These are phyloP conservation scores for Cavia porcellus DNA, from an alignment of 2,113 vertebrate species.

Conservation along the genomic window DNA sequence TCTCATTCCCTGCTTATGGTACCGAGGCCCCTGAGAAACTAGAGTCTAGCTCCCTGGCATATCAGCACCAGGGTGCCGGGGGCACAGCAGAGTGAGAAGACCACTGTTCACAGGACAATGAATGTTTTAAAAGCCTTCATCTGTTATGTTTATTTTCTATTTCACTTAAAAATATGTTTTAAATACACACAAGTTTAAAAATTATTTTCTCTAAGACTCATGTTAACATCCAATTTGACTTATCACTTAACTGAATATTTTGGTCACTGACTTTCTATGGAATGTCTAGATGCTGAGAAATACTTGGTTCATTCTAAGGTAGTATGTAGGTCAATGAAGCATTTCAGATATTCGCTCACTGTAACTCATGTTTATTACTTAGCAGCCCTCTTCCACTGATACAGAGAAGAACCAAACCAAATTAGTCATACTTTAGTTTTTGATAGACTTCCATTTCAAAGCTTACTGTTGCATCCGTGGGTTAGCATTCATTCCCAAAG, in stretches of 20 bases:
- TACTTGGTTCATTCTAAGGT: background rate
- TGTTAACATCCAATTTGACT: background rate
- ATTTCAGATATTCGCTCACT: background rate
- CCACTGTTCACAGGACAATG: background rate
- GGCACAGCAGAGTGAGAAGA: background rate
- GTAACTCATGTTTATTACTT: background rate
- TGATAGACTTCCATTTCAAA: background rate
- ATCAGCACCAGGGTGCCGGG: too few relatives aligned
- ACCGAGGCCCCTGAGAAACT: background rate
- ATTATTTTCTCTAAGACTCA: background rate
- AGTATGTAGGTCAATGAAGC: background rate
- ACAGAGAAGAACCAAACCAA: background rate
- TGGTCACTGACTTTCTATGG: background rate
- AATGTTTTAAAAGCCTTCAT: background rate
- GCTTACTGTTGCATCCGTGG: accelerated
- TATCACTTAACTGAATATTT: background rate
- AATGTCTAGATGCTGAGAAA: background rate
- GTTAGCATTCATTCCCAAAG: too few relatives aligned
- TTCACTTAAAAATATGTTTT: background rate
- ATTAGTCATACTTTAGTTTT: background rate
- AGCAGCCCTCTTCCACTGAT: background rate
- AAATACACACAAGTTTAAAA: background rate
- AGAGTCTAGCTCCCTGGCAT: accelerated
- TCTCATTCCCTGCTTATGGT: background rate
- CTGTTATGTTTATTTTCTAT: background rate